Conservation (phyloP, 1,140 invertebrate genomes). For the Magallana gigas region DNA sequence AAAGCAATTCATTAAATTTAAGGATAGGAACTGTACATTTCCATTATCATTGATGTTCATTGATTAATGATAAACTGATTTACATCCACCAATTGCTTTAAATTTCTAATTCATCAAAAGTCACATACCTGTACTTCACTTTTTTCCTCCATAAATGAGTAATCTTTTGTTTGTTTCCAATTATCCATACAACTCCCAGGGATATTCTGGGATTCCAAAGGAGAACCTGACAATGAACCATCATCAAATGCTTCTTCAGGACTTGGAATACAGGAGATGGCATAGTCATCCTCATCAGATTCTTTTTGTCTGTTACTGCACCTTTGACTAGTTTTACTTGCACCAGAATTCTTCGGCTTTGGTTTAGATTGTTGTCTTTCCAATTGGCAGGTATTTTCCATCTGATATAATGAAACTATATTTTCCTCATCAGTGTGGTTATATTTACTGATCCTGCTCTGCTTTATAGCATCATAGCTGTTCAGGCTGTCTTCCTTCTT, state of each 20-base stretch:
- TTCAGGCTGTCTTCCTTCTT: neutral
- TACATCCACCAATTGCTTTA: too few relatives aligned
- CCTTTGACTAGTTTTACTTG: neutral
- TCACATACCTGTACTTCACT: neutral
- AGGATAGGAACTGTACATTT: too few relatives aligned
- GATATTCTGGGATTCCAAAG: neutral
- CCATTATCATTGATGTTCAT: too few relatives aligned
- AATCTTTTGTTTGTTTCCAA: conserved; percentile 1
- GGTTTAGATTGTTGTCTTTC: neutral
- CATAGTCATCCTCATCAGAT: conserved; percentile 21
- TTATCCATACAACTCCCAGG: neutral
- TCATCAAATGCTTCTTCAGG: neutral
- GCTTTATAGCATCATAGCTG: neutral
- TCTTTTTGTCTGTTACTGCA: neutral
- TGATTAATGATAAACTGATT: too few relatives aligned
- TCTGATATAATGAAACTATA: neutral
- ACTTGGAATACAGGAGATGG: neutral
- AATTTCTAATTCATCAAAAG: neutral
- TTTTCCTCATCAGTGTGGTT: neutral
- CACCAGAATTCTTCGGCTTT: neutral
- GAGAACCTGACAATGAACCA: neutral
- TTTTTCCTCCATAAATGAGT: neutral
- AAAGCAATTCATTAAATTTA: too few relatives aligned
- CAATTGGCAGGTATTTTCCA: neutral
- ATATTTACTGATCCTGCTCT: neutral